Percentiles rank a stretch among this genome's conserved stretches.
Evolutionary conservation across 2,113 vertebrate species (phyloP).

Genomic region (Mastomys natalensis): DNA sequence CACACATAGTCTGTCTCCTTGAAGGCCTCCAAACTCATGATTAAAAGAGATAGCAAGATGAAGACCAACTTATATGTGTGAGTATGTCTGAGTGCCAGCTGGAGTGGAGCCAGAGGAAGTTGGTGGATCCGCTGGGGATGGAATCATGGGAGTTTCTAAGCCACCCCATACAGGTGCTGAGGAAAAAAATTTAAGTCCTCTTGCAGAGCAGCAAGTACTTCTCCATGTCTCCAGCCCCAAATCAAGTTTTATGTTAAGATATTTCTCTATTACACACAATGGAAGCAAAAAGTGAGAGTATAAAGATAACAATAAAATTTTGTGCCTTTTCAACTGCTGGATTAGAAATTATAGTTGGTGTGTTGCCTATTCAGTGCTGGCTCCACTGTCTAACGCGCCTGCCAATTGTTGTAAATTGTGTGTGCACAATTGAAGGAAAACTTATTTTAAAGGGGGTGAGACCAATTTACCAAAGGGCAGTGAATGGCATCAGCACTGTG

Average conservation of each 20-base stretch:
- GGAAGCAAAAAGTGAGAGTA: not conserved
- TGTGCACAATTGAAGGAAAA: conserved; percentile 73
- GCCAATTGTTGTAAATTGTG: conserved; percentile 70
- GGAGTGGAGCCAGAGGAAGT: not conserved
- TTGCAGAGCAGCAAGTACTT: not conserved
- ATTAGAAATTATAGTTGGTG: not conserved
- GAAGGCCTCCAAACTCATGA: not conserved
- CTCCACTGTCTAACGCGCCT: not conserved
- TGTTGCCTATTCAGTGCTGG: not conserved
- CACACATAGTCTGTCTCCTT: not conserved
- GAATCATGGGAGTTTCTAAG: no score
- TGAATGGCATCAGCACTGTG: conserved; percentile 70
- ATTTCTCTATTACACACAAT: not conserved
- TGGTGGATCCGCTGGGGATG: not conserved
- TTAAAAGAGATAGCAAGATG: not conserved
- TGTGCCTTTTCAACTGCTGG: conserved; percentile 32
- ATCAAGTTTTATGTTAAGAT: not conserved
- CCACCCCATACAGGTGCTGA: not conserved
- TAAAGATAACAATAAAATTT: not conserved
- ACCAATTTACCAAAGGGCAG: conserved; percentile 79
- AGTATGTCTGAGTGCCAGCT: no score
- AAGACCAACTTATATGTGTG: not conserved
- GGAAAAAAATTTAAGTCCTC: not conserved
- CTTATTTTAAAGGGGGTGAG: conserved; percentile 74
- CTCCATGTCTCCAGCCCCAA: not conserved